These are phyloP conservation scores for Petrolisthes cinctipes DNA, from an alignment of 2,888 invertebrate genomes.

Conservation along the genomic window DNA sequence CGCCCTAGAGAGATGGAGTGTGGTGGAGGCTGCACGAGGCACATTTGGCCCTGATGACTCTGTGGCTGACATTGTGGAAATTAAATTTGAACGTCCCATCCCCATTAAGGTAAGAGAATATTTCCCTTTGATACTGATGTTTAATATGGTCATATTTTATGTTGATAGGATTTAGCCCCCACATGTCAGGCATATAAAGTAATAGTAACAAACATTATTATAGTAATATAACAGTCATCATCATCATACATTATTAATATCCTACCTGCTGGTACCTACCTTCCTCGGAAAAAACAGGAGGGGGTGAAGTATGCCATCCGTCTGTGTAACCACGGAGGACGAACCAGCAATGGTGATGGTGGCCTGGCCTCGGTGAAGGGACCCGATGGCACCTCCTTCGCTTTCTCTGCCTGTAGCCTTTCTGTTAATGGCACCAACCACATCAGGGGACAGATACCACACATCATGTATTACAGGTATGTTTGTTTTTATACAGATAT, in stretches of 20 bases:
- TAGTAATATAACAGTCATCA: background rate
- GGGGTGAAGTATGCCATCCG: conserved; percentile 89
- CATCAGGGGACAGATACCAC: conserved; percentile 93
- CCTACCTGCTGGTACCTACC: too few relatives aligned
- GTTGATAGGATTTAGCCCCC: background rate
- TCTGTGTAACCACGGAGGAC: conserved; percentile 88
- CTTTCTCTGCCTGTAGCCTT: conserved; percentile 89
- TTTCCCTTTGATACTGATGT: background rate
- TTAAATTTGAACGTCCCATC: conserved; percentile 90
- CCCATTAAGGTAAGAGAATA: conserved; percentile 79
- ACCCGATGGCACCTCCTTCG: conserved; percentile 91
- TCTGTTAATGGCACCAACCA: conserved; percentile 97
- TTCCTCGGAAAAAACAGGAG: conserved; percentile 74
- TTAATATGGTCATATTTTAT: background rate
- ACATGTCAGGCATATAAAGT: too few relatives aligned
- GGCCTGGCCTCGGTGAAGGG: conserved; percentile 90
- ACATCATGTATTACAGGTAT: conserved; percentile 88
- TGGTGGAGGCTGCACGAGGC: conserved; percentile 85
- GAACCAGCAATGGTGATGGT: conserved; percentile 94
- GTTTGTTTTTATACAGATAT: background rate
- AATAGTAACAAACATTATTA: background rate
- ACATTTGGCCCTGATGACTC: conserved; percentile 87
- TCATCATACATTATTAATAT: background rate
- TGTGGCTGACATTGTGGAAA: conserved; percentile 81
- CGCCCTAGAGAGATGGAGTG: conserved; percentile 79